These are phyloP conservation scores for Marmota monax DNA, from an alignment of 2,113 vertebrate genomes.

Conservation along the genomic window DNA sequence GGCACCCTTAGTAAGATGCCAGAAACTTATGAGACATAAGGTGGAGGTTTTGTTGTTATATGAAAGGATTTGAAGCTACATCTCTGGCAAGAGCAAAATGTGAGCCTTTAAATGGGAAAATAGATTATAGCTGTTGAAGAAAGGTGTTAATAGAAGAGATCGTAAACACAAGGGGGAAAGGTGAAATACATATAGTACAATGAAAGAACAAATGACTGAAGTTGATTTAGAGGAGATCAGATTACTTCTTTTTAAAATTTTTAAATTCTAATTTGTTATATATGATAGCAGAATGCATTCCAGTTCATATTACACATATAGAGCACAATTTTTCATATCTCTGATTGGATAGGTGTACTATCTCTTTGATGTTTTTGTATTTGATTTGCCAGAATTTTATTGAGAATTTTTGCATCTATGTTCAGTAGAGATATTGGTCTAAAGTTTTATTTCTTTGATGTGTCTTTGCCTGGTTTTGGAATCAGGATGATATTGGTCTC, in stretches of 20 bases:
- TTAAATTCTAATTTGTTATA: too few species aligned
- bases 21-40: conserved; percentile 35
- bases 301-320: too few species aligned
- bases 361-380: too few species aligned
- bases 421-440: too few species aligned
- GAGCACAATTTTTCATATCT: too few species aligned
- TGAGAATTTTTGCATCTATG: too few species aligned
- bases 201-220: conserved; percentile 39
- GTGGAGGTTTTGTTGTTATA: conserved; percentile 58
- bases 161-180: background rate
- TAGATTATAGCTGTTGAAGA: background rate
- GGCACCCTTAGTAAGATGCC: conserved; percentile 51
- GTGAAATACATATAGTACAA: conserved; percentile 8
- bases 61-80: conserved; percentile 24
- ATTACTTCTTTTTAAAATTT: background rate
- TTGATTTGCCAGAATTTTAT: too few species aligned
- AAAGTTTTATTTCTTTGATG: too few species aligned
- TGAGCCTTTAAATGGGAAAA: background rate
- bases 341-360: too few species aligned
- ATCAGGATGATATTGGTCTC: too few species aligned
- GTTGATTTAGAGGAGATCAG: conserved; percentile 2
- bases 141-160: background rate
- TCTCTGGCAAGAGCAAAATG: background rate
- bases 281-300: too few species aligned
- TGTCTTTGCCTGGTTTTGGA: too few species aligned